These are phyloP conservation scores for Hystrix brachyura DNA, from an alignment of 2,113 vertebrate species.

Conservation along the genomic window DNA sequence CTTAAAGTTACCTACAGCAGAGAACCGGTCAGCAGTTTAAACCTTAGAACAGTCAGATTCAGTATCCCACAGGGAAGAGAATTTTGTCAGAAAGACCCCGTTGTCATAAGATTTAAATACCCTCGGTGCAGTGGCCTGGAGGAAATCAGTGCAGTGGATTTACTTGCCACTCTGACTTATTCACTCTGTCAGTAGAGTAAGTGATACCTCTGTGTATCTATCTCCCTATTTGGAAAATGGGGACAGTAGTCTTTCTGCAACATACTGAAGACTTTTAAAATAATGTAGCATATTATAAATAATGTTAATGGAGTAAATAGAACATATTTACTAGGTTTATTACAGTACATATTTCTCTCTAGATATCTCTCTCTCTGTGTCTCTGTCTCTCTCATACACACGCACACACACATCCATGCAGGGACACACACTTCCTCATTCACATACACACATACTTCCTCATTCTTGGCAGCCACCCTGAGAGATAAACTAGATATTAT, in stretches of 20 bases:
- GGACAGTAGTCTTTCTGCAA: not conserved
- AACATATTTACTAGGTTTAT: not conserved
- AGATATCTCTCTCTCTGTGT: not conserved
- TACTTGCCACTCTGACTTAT: not conserved
- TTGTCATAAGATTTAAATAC: not conserved
- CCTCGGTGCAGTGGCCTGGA: not conserved
- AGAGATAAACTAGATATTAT: not conserved
- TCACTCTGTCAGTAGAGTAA: not conserved
- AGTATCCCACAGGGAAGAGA: not conserved
- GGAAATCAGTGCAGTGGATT: not conserved
- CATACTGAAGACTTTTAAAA: not conserved
- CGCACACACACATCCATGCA: no score
- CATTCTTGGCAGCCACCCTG: not conserved
- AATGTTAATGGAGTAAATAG: slow-evolving; percentile 1
- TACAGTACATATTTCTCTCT: not conserved
- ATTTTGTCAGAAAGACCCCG: not conserved
- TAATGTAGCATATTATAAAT: not conserved
- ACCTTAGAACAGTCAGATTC: not conserved
- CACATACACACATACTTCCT: not conserved
- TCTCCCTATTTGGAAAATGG: not conserved
- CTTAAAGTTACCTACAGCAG: not conserved
- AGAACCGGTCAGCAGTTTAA: not conserved
- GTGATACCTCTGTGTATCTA: not conserved
- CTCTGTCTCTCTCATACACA: not conserved
- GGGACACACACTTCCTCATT: not conserved